Conservation (phyloP, 2,888 invertebrate genomes). For the Tetranychus piercei region DNA sequence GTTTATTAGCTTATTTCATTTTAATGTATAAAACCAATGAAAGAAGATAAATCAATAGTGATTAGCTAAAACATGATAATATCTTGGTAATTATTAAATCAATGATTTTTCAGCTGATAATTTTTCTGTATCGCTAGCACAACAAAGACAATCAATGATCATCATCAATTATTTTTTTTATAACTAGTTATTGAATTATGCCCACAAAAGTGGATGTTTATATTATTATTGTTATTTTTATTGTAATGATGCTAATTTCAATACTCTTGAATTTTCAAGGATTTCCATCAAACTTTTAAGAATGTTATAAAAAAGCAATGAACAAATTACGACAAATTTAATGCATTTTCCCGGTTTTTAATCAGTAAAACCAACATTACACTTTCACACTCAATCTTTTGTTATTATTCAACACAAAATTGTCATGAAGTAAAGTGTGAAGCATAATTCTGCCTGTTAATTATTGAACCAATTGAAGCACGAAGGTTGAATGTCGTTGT, state of each 20-base stretch:
- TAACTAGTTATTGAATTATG: too few species aligned
- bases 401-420: neutral
- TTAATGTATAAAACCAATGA: constrained; percentile 20
- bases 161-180: too few species aligned
- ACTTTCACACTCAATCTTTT: neutral
- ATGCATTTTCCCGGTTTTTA: neutral
- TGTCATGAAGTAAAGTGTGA: too few species aligned
- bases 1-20: constrained; percentile 7
- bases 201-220: too few species aligned
- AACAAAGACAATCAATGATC: too few species aligned
- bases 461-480: neutral
- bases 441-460: neutral
- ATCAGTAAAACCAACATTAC: neutral
- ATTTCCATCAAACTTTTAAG: too few species aligned
- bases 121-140: neutral
- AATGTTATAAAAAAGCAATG: too few species aligned
- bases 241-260: too few species aligned
- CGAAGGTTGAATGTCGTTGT: neutral
- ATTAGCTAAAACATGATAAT: neutral
- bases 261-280: too few species aligned
- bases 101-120: neutral
- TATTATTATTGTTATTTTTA: neutral
- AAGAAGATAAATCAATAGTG: neutral
- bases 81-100: neutral
- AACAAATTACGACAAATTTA: neutral